These are phyloP conservation scores for Tympanuchus pallidicinctus DNA, from an alignment of 2,113 vertebrate genomes.

Conservation along the genomic window DNA sequence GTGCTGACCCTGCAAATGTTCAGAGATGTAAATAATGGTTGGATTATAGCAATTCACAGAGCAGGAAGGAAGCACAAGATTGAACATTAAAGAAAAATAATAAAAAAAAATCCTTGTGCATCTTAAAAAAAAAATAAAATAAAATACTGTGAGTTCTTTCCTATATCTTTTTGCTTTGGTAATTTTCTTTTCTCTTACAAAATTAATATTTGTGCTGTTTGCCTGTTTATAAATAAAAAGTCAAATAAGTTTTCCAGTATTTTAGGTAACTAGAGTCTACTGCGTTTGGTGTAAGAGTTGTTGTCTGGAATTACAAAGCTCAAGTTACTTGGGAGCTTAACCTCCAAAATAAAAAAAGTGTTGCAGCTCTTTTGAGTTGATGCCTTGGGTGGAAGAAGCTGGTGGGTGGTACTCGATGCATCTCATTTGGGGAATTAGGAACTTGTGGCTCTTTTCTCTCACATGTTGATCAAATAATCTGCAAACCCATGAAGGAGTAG, in stretches of 20 bases:
- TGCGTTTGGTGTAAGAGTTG: background rate
- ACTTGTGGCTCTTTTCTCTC: background rate
- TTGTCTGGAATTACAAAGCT: background rate
- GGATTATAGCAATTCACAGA: constrained; percentile 54
- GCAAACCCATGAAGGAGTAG: background rate
- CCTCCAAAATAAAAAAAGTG: background rate
- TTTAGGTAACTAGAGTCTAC: background rate
- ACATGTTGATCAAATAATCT: background rate
- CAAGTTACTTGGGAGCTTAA: background rate
- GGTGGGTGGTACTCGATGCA: background rate
- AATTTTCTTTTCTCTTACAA: background rate
- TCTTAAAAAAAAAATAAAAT: background rate
- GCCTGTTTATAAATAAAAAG: background rate
- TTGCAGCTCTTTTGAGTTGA: background rate
- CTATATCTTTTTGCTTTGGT: background rate
- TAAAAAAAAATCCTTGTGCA: background rate
- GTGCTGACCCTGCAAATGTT: constrained; percentile 65
- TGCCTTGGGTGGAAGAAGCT: background rate
- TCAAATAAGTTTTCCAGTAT: background rate
- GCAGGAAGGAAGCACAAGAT: constrained; percentile 43
- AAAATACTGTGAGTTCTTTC: background rate
- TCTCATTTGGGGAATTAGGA: background rate
- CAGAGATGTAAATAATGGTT: constrained; percentile 49
- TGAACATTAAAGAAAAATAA: background rate
- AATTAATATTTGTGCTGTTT: no score